Evolutionary conservation across 2,888 invertebrate species (phyloP).

Genomic region (Cataglyphis altisquamis): DNA sequence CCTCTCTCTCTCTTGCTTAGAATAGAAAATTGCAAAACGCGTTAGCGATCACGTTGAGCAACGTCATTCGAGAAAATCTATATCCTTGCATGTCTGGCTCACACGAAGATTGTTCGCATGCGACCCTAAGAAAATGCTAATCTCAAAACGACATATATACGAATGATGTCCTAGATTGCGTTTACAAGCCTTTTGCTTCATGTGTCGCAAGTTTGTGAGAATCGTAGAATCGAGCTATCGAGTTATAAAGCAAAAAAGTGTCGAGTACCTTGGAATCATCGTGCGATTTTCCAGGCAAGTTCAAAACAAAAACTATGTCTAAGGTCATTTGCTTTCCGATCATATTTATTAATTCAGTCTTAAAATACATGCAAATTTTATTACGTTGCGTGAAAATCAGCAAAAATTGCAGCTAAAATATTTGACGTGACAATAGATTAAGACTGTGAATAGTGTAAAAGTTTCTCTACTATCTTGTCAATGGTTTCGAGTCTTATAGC

Average conservation of each 20-base stretch:
- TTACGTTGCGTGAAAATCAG: not conserved
- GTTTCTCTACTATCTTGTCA: conserved; percentile 3
- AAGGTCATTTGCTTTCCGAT: not conserved
- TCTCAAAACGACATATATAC: conserved; percentile 55
- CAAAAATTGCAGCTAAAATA: not conserved
- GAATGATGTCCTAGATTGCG: conserved; percentile 58
- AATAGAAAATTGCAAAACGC: not conserved
- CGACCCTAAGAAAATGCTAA: conserved; percentile 79
- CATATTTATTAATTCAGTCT: not conserved
- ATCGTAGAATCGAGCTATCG: not conserved
- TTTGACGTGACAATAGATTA: not conserved
- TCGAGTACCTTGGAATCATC: not conserved
- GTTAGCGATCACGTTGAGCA: not conserved
- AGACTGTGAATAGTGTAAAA: not conserved
- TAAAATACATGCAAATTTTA: not conserved
- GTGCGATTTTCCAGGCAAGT: not conserved
- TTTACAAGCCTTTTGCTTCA: conserved; percentile 16
- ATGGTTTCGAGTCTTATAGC: not conserved
- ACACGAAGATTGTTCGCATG: conserved; percentile 72
- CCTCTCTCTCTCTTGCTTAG: not conserved
- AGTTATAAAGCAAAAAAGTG: not conserved
- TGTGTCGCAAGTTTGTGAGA: conserved; percentile 15
- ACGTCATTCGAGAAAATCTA: conserved; percentile 74
- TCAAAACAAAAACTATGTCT: not conserved
- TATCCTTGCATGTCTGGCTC: conserved; percentile 75